Conservation (phyloP, 2,888 invertebrate species). For the Agrenia bidenticulata region DNA sequence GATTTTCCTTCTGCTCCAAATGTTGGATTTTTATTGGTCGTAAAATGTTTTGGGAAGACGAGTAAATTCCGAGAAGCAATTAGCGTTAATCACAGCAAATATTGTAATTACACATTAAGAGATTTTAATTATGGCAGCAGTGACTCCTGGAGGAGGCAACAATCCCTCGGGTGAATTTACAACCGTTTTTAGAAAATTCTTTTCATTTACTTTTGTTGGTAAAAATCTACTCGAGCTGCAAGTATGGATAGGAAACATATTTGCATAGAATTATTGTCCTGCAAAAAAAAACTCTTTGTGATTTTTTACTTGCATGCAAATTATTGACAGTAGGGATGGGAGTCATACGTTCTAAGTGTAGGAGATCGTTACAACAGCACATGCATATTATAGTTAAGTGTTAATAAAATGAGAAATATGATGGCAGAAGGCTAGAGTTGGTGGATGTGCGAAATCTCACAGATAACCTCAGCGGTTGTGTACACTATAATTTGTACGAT, state of each 20-base stretch:
- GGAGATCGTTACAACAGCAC: neutral
- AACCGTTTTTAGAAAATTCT: no score
- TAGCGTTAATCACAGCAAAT: conserved; percentile 17
- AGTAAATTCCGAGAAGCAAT: conserved; percentile 19
- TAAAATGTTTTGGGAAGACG: conserved; percentile 3
- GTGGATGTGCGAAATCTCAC: neutral
- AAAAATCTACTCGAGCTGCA: no score
- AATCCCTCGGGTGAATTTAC: no score
- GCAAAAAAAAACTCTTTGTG: no score
- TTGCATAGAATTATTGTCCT: no score
- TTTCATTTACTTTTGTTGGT: no score
- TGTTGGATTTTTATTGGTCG: conserved; percentile 12
- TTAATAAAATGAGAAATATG: neutral
- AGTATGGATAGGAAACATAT: no score
- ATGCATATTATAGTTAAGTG: neutral
- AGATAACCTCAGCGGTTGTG: neutral
- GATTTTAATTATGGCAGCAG: conserved; percentile 7
- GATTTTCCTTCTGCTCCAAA: neutral
- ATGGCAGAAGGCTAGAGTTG: neutral
- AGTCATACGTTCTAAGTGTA: neutral
- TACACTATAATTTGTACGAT: neutral
- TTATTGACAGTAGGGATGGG: conserved; percentile 9
- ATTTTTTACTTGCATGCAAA: conserved; percentile 13
- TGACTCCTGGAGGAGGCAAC: conserved; percentile 2
- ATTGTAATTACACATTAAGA: conserved; percentile 18